Evolutionary conservation across 2,888 invertebrate species (phyloP), one percentile per base, ranked within the genome.

Genomic region (Scaeva pyrastri): DNA sequence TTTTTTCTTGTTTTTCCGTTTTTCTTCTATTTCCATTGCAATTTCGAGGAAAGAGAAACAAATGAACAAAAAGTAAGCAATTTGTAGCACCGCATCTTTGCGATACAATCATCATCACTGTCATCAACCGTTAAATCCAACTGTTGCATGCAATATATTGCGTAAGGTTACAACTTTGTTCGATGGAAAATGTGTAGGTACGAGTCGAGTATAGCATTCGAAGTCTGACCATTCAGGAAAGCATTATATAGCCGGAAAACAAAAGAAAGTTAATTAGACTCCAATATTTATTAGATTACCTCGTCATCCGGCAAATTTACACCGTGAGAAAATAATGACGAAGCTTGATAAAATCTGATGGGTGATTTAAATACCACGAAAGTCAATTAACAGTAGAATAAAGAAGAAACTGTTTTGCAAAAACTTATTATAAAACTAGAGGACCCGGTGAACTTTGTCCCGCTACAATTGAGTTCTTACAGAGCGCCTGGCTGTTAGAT

Each of bases 181-280:
- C 43, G 43, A n/a, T 62, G 16, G 16, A 1, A 16, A 6, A 45
- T 41, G 31, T 31, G 31, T 31, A 6, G 2, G 31, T 31, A 8
- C 8, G 31, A n/a, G n/a, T n/a, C n/a, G n/a, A n/a, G n/a, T 4
- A 41, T 21, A 21, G 5, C 3, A 12, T 41, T 48, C 8, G n/a
- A 8, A 26, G 55, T 31, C 6, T 43, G 58, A 50, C 36, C 45
- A 72, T 77, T 72, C 52, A 66, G 62, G 70, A 73, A 64, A 48
- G 41, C 66, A 66, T n/a, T n/a, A n/a, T n/a, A n/a, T 66, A 77
- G 56, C 48, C 73, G 78, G 78, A 74, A 73, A 55, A 83, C 68
- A 62, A 73, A 83, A 78, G 83, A 83, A 83, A 83, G 83, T 78
- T 83, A 83, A 78, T 83, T 83, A 83, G 62, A 73, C 73, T 11